Evolutionary conservation across 2,888 invertebrate genomes (phyloP).

Genomic region (Drosophila kuntzei): DNA sequence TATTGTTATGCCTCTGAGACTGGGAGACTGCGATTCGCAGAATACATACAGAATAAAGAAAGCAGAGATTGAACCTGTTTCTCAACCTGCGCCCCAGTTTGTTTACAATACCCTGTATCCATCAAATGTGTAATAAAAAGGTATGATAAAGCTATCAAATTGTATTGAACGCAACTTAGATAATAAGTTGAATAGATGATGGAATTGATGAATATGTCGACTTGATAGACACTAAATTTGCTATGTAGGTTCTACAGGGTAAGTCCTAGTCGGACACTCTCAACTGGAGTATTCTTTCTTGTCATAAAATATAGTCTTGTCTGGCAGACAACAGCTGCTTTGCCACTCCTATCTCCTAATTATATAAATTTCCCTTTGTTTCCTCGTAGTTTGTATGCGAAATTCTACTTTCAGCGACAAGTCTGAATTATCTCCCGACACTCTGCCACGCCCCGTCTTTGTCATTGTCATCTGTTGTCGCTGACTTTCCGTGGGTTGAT

Average conservation of each 20-base stretch:
- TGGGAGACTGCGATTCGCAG: constrained; percentile 13
- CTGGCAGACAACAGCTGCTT: constrained; percentile 20
- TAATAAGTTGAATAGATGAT: background rate
- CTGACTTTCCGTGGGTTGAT: constrained; percentile 24
- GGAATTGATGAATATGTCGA: background rate
- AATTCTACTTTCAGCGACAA: constrained; percentile 27
- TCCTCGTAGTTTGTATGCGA: constrained; percentile 18
- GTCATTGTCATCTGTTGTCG: constrained; percentile 23
- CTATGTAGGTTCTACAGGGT: background rate
- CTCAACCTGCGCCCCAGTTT: constrained; percentile 26
- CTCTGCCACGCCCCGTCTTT: constrained; percentile 21
- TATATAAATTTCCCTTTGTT: constrained; percentile 29
- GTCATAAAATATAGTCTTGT: constrained; percentile 19
- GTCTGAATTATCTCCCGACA: constrained; percentile 25
- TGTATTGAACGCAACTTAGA: background rate
- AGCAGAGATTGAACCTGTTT: constrained; percentile 64
- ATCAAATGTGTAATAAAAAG: background rate
- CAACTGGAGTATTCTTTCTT: constrained; percentile 1
- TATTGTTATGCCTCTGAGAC: constrained; percentile 13
- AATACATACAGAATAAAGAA: constrained; percentile 52
- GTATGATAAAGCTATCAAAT: constrained; percentile 2
- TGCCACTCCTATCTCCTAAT: constrained; percentile 25
- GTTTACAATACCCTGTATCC: constrained; percentile 13
- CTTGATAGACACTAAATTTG: background rate
- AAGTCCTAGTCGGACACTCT: constrained; percentile 2